Conservation (phyloP, 2,797 vertebrate genomes). For the Alcedo quadribrachys region DNA sequence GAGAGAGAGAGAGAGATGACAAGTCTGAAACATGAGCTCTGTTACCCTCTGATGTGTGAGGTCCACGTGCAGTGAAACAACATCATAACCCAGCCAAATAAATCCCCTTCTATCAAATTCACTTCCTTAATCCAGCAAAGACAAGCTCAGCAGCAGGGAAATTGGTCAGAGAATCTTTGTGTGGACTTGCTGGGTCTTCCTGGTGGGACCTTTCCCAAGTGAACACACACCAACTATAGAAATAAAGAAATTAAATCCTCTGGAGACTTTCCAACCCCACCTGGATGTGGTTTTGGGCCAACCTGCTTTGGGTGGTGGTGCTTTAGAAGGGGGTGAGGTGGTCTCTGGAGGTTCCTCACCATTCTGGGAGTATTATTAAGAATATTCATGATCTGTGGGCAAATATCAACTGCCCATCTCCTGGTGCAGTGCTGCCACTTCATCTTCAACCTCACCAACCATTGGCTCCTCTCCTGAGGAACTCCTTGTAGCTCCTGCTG, state of each 20-base stretch:
- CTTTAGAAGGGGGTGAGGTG: background rate
- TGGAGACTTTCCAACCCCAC: background rate
- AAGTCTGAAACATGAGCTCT: background rate
- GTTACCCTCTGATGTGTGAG: background rate
- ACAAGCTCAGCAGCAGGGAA: conserved; percentile 10
- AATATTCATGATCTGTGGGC: background rate
- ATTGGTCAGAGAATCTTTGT: background rate
- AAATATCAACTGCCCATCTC: background rate
- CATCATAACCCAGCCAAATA: background rate
- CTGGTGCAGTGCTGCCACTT: fast-evolving
- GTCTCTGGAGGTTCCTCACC: background rate
- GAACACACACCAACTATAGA: fast-evolving
- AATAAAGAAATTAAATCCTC: background rate
- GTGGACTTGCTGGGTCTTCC: background rate
- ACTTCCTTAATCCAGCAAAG: background rate
- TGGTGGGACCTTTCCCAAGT: fast-evolving
- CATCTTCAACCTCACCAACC: background rate
- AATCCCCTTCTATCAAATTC: background rate
- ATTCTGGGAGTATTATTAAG: background rate
- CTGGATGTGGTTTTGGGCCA: background rate
- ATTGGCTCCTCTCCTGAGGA: fast-evolving
- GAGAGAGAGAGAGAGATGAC: background rate
- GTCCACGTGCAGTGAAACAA: background rate
- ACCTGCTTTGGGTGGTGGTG: background rate
- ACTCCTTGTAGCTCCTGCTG: background rate